These are phyloP conservation scores for Babyrousa celebensis DNA, from an alignment of 2,797 vertebrate genomes.

Conservation along the genomic window DNA sequence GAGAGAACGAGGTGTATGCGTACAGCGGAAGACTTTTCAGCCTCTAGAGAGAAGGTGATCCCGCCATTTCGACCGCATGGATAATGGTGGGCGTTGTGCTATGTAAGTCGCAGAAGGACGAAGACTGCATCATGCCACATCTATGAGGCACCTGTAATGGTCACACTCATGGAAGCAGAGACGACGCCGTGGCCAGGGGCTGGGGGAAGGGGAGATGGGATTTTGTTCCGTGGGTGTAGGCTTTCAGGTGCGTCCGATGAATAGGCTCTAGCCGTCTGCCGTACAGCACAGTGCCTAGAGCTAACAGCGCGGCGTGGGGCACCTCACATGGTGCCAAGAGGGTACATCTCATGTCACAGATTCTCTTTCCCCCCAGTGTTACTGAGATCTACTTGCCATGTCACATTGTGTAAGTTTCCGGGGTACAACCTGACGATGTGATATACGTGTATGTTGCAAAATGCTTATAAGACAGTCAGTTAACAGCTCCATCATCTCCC, in stretches of 20 bases:
- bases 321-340: neutral
- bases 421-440: neutral
- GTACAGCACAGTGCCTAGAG: neutral
- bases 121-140: neutral
- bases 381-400: neutral
- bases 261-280: neutral
- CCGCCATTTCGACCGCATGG: neutral
- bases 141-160: neutral
- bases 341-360: neutral
- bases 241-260: neutral
- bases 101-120: neutral
- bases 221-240: too few relatives aligned
- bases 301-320: fast-evolving
- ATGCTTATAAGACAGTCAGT: neutral
- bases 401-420: neutral
- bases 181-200: fast-evolving
- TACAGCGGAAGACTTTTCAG: neutral
- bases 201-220: neutral
- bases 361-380: neutral
- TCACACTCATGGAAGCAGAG: neutral
- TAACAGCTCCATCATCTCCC: neutral
- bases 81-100: neutral
- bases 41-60: neutral
- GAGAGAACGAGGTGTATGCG: neutral
- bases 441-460: neutral